Base-by-base conservation (phyloP, 2,113 vertebrate species). In the Ciconia maguari region DNA sequence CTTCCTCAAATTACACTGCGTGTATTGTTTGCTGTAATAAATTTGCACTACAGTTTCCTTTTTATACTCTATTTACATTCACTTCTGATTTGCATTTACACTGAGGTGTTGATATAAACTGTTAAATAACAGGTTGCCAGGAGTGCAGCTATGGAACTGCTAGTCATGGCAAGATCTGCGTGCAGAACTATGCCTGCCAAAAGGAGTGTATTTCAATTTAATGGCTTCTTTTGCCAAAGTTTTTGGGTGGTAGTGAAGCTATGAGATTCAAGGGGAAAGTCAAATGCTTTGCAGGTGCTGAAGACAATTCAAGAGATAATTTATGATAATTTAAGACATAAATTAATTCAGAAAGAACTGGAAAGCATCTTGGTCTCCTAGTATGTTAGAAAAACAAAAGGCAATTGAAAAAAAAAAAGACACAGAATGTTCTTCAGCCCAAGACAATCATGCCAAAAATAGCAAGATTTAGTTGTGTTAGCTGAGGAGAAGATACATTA, bases 381-480 rank as follows among this genome's bases (percentile, higher is more conserved):
- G 62, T 78, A 93, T 89, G 79, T 83, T 93, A 88, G 82, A 89
- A 93, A 97, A 96, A 96, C 92, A 97, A 97, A 96, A 89, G 83
- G 29, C 92, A 94, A 81, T 87, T 92, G 4, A 24, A 41, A 46
- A 94, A 87, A 51, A 74, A 88, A 79, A 90, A 79, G 74, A 87
- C 88, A 75, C 71, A 92, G 58, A 95, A 83, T 92, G 88, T 96
- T 93, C 85, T 95, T 90, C 70, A 76, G 49, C 66, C 83, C 76
- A 93, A 91, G 71, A 74, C 90, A 92, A 62, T 77, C 79, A 19
- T 94, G 92, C 83, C 93, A 66, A 93, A 96, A 96, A 90, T 93
- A 97, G 93, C 64, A 68, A 70, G 90, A 90, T 78, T 90, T 88
- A 64, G 79, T 90, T 93, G 24, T 10, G 0, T 87, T 95, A 91